These are phyloP conservation scores for Brenthis ino DNA, from an alignment of 2,888 invertebrate genomes.

Conservation along the genomic window DNA sequence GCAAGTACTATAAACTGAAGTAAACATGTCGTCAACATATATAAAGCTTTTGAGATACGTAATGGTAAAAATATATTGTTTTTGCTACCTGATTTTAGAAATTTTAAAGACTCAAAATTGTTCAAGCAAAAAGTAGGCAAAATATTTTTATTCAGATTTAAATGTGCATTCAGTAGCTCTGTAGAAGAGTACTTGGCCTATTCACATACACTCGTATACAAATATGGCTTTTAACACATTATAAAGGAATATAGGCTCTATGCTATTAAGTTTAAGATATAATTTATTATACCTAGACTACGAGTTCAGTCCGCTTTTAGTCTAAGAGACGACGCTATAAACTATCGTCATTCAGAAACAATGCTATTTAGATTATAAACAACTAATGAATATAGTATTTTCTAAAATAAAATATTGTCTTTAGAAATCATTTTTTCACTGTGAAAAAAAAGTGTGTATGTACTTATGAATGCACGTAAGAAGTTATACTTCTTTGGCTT, in stretches of 20 bases:
- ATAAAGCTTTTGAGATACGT: too few species aligned
- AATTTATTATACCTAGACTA: background rate
- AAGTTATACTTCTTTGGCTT: too few species aligned
- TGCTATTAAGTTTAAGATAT: constrained; percentile 5
- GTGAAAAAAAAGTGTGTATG: too few species aligned
- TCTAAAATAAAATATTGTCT: too few species aligned
- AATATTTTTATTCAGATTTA: constrained; percentile 7
- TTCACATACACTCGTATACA: constrained; percentile 6
- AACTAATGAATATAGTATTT: background rate
- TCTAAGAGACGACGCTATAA: background rate
- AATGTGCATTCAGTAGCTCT: constrained; percentile 4
- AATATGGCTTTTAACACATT: background rate
- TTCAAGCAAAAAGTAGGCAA: background rate
- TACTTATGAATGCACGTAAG: too few species aligned
- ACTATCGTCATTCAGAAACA: background rate
- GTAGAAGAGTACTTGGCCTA: constrained; percentile 3
- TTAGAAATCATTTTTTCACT: too few species aligned
- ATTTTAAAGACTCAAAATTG: too few species aligned
- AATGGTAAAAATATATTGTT: too few species aligned
- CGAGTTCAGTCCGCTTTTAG: background rate
- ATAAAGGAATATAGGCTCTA: constrained; percentile 2
- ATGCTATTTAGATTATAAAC: background rate
- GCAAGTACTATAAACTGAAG: too few species aligned
- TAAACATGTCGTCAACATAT: too few species aligned
- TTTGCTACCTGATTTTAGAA: too few species aligned